Evolutionary conservation across 2,797 vertebrate species (phyloP), one percentile per base, ranked within the genome.

Genomic region (Australoheros facetus): DNA sequence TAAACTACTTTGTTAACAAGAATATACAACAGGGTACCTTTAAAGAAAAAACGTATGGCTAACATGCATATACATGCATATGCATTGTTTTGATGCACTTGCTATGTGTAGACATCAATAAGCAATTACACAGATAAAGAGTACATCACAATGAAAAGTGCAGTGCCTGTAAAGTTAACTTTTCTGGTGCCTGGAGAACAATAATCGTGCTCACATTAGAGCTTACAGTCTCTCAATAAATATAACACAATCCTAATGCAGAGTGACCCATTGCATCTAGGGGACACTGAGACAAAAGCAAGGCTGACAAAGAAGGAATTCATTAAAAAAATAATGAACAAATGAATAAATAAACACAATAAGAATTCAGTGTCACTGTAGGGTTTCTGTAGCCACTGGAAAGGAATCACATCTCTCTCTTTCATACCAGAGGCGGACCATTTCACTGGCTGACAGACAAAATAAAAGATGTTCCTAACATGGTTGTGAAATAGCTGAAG

Each of bases 381-480:
- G 23, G 23, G 45, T 48, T 48, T 48, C 6, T 48, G 45, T 17
- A 16, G 14, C 56, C 71, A 54, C 11, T 73, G 56, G 77, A 19
- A 32, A 30, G 42, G 10, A 58, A 55, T 60, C 56, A 37, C 26
- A 53, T 5, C 75, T 56, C n/a, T 74, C 62, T 12, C 62, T 45
- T 8, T 10, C 48, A 45, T 17, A 64, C 39, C 39, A 64, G 39
- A 64, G 60, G 60, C 42, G 21, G 39, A 71, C 9, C 37, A 11
- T 11, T 37, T 37, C 70, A 72, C 74, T 28, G 23, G 14, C 54
- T 57, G 70, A 48, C 72, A 80, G 53, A 39, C 53, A 75, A 86
- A 66, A 17, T 77, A 69, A 84, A 77, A 78, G 71, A 28, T 12
- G 14, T 77, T 64, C 73, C 75, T 19, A 37, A 56, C 32, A 75